These are phyloP conservation scores for Drosophila algonquin DNA, from an alignment of 2,888 invertebrate species.

Conservation along the genomic window DNA sequence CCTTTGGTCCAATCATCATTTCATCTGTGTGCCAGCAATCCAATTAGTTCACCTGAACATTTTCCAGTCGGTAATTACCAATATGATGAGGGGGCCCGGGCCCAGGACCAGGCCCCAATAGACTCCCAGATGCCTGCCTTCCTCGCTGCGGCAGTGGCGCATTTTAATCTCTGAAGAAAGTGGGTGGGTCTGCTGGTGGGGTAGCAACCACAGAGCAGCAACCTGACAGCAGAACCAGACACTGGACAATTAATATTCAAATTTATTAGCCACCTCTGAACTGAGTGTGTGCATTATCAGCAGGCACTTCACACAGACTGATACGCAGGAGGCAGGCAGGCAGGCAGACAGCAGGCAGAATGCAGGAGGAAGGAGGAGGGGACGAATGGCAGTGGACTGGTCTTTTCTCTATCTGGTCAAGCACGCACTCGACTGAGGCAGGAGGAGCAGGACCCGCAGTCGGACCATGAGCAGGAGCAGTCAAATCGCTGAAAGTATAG, in stretches of 20 bases:
- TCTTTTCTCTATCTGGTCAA: conserved; percentile 48
- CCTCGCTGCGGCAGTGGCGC: conserved; percentile 53
- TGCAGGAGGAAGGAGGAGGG: background rate
- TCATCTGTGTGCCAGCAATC: conserved; percentile 17
- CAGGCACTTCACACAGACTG: conserved; percentile 59
- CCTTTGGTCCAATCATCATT: conserved; percentile 11
- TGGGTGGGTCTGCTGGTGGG: background rate
- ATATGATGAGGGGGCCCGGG: conserved; percentile 11
- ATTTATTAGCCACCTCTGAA: conserved; percentile 83
- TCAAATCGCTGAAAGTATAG: conserved; percentile 64
- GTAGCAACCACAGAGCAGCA: conserved; percentile 41
- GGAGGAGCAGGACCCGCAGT: background rate
- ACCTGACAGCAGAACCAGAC: conserved; percentile 40
- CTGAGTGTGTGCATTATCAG: conserved; percentile 83
- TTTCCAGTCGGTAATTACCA: conserved; percentile 38
- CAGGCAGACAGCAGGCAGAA: too few species aligned
- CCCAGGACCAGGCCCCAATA: background rate
- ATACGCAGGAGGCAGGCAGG: conserved; percentile 1
- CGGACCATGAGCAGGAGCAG: conserved; percentile 1
- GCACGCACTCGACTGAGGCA: conserved; percentile 46
- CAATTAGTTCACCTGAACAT: conserved; percentile 36
- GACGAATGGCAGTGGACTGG: conserved; percentile 14
- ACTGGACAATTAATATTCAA: conserved; percentile 82
- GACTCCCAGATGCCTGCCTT: background rate
- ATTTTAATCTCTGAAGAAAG: conserved; percentile 64